Base-by-base conservation (phyloP, 2,888 invertebrate genomes). In the Hemithea aestivaria region DNA sequence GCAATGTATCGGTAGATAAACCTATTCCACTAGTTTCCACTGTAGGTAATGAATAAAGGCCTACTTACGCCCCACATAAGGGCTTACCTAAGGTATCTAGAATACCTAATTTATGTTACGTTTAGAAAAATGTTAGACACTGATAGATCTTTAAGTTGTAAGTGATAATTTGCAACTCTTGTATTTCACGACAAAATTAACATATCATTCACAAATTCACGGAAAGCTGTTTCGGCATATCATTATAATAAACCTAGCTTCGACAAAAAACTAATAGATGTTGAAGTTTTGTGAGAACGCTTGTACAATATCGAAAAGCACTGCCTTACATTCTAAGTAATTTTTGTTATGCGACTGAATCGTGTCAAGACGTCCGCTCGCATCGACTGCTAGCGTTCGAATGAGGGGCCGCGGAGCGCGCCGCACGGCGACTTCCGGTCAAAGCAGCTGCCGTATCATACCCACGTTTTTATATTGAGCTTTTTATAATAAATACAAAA, bases 281-380 rank as follows among this genome's bases (percentile, higher is more conserved):
- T 38, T 42, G 10, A 36, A 40, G 26, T 50, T 61, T 64, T 66
- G 66, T 58, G 54, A 62, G 56, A 62, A 74, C 60, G 79, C 79
- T 78, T 80, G 59, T 73, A 73, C 64, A 66, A 67, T 70, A 61
- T 70, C 62, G 63, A 69, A 64, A 73, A 79, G 75, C 83, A 87
- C 85, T 87, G 85, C 85, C 85, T 84, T 85, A 83, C 67, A 73
- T 73, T 71, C 62, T 84, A 82, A 79, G 80, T 77, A 73, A 67
- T 71, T 69, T 67, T 60, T 62, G 66, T 68, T 70, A 66, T 62
- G 66, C 64, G 60, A 65, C 62, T 61, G 59, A 49, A 54, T 49
- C 53, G 58, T 45, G 49, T 50, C 53, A 52, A 61, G 58, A 70
- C 69, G 71, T 72, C 71, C 59, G 62, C 57, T 61, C 68, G 53